A percentile compares a stretch with the other conserved stretches of the same genome.
Evolutionary conservation across 2,888 invertebrate genomes (phyloP).

Genomic region (Synanthedon vespiformis): DNA sequence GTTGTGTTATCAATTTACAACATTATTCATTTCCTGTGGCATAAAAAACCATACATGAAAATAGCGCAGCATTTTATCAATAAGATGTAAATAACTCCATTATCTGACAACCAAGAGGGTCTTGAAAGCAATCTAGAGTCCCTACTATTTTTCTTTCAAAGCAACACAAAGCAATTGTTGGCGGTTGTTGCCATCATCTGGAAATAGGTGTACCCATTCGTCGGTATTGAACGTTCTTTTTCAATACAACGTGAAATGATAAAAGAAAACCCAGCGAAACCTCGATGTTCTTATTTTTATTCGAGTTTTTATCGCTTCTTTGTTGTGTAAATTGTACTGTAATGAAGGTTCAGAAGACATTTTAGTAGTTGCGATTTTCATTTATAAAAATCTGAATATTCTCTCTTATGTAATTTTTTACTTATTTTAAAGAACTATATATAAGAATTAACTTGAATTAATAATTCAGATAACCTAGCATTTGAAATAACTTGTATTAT

Average conservation of each 20-base stretch:
- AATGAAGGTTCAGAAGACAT: background rate
- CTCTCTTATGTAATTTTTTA: too few species aligned
- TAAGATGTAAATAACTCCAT: slow-evolving; percentile 47
- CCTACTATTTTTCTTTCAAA: slow-evolving; percentile 40
- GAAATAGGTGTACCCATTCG: slow-evolving; percentile 33
- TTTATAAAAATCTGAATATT: too few species aligned
- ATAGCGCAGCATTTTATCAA: slow-evolving; percentile 14
- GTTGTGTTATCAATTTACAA: too few species aligned
- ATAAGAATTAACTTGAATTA: too few species aligned
- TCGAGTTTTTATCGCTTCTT: background rate
- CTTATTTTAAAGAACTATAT: too few species aligned
- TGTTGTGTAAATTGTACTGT: background rate
- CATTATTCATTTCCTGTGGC: too few species aligned
- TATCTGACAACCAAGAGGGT: slow-evolving; percentile 29
- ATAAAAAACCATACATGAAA: background rate
- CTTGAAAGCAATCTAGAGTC: slow-evolving; percentile 16
- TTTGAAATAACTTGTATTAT: too few species aligned
- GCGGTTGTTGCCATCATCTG: slow-evolving; percentile 41
- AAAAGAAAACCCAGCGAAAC: slow-evolving; percentile 9
- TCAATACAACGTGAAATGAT: slow-evolving; percentile 16
- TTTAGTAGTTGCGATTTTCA: too few species aligned
- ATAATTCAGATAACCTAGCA: too few species aligned
- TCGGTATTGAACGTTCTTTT: slow-evolving; percentile 21
- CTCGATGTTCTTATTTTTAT: slow-evolving; percentile 2
- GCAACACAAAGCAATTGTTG: slow-evolving; percentile 53